phyloP scores from a whole-genome alignment of 2,888 invertebrate genomes.

The Tenthredo livida region DNA sequence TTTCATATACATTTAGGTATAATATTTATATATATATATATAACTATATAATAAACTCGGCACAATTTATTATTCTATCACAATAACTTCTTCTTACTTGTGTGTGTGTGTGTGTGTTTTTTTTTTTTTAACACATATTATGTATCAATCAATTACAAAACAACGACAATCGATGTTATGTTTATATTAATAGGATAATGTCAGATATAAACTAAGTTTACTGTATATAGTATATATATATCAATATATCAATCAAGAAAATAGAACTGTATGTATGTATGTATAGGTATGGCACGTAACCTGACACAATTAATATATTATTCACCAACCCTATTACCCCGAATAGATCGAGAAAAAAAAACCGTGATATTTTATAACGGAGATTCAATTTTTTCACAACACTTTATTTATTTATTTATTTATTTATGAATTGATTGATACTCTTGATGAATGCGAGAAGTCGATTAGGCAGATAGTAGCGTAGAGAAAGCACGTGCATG shows the following conservation, averaged over 20 bases:
- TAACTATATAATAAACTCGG: background rate
- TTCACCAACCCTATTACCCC: background rate
- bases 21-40: background rate
- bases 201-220: too few relatives aligned
- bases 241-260: background rate
- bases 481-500: background rate
- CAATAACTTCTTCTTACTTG: too few relatives aligned
- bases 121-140: too few relatives aligned
- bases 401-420: slow-evolving; percentile 11
- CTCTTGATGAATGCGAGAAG: too few relatives aligned
- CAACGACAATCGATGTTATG: too few relatives aligned
- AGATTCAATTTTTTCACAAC: slow-evolving; percentile 44
- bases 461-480: too few relatives aligned
- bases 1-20: background rate
- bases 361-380: slow-evolving; percentile 45
- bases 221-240: too few relatives aligned
- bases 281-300: background rate
- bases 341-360: too few relatives aligned
- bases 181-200: too few relatives aligned
- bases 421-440: background rate
- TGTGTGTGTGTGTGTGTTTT: too few relatives aligned
- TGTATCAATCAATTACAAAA: too few relatives aligned
- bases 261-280: background rate
- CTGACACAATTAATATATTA: background rate
- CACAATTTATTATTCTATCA: background rate